Evolutionary conservation across 2,888 invertebrate genomes (phyloP), one percentile per base, ranked within the genome.

Genomic region (Urechis unicinctus): DNA sequence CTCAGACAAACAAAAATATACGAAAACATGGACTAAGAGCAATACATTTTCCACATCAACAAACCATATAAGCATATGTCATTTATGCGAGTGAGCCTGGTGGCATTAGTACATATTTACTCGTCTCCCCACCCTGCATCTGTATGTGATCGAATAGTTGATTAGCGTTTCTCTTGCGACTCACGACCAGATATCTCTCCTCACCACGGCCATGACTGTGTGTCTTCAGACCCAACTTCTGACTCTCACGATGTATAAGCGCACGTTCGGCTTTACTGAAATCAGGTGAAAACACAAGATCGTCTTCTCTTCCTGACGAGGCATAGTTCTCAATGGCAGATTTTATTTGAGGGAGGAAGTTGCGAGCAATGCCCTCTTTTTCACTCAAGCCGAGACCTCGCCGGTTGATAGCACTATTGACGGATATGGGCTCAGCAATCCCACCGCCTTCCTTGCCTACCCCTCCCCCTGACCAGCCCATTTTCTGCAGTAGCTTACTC

Each of bases 381-480:
- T 64, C 61, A 21, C 52, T 50, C 29, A 72, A 62, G 17, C 79
- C 74, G 30, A 77, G 61, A 21, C 79, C 76, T 57, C 68, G 66
- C 31, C 72, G 60, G 50, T 67, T 71, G 53, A 75, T 63, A 3
- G 74, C 67, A 24, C 48, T 50, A 31, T 58, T 61, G 9, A 65
- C 64, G 26, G 64, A 46, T 0, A 84, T 78, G 26, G 88, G 87
- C 61, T 86, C 85, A 0, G 80, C 81, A 36, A 85, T 84, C 1
- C 88, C 88, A 48, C 82, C 80, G 1, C 77, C 77, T 1, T 82
- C 77, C 1, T 80, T 78, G 0, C 88, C 88, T 2, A 88, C 77
- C 0, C 86, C 86, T 3, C 87, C 87, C 1, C 88, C 88, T 3
- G 80, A 77, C 88, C 88, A 88, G 0, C 88, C 88, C 86, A 88